Conservation (phyloP, 2,888 invertebrate species). For the Diloba caeruleocephala region DNA sequence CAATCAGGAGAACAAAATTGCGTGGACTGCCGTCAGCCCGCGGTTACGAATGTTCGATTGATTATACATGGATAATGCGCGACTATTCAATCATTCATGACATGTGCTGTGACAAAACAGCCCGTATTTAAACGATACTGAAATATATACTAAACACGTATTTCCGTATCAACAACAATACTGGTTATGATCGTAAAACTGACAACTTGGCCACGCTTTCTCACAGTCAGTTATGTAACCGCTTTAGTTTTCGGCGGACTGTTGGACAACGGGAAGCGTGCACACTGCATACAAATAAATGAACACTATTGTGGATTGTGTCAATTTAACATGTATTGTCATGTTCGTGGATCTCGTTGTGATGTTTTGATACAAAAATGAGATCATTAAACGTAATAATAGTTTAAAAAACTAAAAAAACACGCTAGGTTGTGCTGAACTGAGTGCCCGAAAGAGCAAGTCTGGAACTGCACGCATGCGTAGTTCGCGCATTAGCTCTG, state of each 20-base stretch:
- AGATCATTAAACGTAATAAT: not conserved
- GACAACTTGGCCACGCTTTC: conserved; percentile 55
- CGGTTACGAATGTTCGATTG: no score
- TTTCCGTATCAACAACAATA: conserved; percentile 45
- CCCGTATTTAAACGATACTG: conserved; percentile 25
- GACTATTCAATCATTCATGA: conserved; percentile 28
- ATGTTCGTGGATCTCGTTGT: not conserved
- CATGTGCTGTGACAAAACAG: conserved; percentile 32
- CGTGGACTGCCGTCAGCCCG: no score
- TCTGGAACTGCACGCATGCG: no score
- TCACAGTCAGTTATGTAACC: conserved; percentile 47
- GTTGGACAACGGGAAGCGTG: conserved; percentile 32
- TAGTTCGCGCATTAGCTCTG: no score
- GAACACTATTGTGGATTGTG: conserved; percentile 27
- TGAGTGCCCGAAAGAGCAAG: no score
- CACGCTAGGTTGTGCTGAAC: no score
- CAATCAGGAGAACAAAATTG: no score
- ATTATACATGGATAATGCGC: not conserved
- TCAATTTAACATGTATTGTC: conserved; percentile 33
- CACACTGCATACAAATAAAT: conserved; percentile 47
- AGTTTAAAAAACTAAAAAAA: no score
- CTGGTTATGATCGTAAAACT: conserved; percentile 45
- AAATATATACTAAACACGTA: conserved; percentile 45
- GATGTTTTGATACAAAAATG: not conserved
- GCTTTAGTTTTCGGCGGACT: conserved; percentile 33